These are phyloP conservation scores for Propithecus perrieri DNA, from an alignment of 2,797 vertebrate genomes.

Conservation along the genomic window DNA sequence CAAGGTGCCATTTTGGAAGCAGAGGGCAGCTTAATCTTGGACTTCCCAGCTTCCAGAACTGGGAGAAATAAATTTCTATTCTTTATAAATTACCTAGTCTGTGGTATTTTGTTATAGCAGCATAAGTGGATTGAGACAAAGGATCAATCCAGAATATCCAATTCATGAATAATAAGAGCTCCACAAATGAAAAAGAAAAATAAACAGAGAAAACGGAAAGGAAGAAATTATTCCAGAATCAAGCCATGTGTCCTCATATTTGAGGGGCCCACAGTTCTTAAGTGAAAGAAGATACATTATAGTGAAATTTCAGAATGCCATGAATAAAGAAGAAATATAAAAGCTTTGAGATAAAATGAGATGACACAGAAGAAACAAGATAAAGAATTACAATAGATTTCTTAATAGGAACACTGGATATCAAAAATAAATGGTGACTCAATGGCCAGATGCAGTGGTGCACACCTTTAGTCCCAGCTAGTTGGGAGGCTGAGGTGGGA, in stretches of 20 bases:
- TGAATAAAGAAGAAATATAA: neutral
- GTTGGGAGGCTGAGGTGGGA: too few species aligned
- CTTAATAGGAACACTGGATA: neutral
- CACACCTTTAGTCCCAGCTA: neutral
- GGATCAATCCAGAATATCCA: neutral
- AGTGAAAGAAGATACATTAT: neutral
- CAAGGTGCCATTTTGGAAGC: neutral
- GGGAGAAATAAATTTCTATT: neutral
- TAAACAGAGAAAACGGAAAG: neutral
- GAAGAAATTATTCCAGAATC: neutral
- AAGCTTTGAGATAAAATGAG: neutral
- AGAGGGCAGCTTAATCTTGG: neutral
- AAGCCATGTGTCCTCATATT: neutral
- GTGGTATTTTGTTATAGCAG: neutral
- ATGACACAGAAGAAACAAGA: neutral
- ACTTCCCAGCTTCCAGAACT: neutral
- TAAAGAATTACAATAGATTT: neutral
- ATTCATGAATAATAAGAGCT: neutral
- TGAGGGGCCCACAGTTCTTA: neutral
- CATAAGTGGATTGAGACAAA: neutral
- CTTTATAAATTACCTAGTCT: neutral
- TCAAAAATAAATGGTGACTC: neutral
- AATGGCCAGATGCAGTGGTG: neutral
- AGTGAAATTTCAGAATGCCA: neutral
- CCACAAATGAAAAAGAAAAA: neutral